These are phyloP conservation scores for Pagrus major DNA, from an alignment of 2,113 vertebrate species.

Conservation along the genomic window DNA sequence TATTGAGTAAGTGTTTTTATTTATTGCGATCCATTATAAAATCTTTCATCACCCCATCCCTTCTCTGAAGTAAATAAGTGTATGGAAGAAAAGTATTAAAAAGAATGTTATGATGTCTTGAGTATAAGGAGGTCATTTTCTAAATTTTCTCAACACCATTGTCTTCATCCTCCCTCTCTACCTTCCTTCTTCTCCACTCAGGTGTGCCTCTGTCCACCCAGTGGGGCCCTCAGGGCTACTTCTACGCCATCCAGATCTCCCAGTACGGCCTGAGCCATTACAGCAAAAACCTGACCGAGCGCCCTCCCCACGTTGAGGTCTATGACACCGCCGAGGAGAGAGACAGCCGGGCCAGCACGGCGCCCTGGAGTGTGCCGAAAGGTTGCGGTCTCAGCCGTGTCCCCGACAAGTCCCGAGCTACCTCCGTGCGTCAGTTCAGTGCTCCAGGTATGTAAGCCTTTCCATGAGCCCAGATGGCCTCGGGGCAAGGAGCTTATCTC, in stretches of 20 bases:
- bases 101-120: background rate
- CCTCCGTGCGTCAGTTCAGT: constrained; percentile 90
- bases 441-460: constrained; percentile 87
- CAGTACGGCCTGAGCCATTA: constrained; percentile 99
- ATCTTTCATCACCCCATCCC: too few species aligned
- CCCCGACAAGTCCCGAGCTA: constrained; percentile 87
- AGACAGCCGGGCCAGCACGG: constrained; percentile 61
- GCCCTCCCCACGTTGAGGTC: constrained; percentile 89
- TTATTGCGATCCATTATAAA: too few species aligned
- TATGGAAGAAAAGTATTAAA: too few species aligned
- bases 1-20: too few species aligned
- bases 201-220: constrained; percentile 97
- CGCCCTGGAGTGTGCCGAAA: constrained; percentile 88
- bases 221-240: constrained; percentile 99
- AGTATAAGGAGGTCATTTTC: background rate
- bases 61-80: too few species aligned
- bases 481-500: constrained; percentile 57
- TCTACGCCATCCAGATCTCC: constrained; percentile 99
- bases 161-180: background rate
- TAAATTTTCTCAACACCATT: background rate
- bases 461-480: constrained; percentile 38
- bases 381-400: constrained; percentile 88
- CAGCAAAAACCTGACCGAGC: constrained; percentile 98
- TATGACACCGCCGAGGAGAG: constrained; percentile 92
- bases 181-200: constrained; percentile 63